phyloP scores from a whole-genome alignment of 2,113 vertebrate genomes.

The Antidorcas marsupialis region DNA sequence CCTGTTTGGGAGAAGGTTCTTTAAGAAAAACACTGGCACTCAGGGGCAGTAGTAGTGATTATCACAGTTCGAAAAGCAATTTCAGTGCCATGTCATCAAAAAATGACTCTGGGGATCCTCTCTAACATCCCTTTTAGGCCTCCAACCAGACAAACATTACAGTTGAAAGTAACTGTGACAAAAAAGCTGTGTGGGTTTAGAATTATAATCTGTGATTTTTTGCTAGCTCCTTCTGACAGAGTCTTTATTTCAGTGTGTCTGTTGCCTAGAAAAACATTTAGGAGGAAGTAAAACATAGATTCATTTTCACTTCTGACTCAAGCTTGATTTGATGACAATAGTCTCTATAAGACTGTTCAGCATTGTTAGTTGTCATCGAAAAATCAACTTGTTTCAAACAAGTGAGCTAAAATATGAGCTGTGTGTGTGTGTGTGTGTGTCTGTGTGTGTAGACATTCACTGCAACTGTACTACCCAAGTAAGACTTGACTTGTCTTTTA shows the following conservation, averaged over 20 bases:
- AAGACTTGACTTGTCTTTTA: background rate
- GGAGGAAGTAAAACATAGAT: background rate
- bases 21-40: background rate
- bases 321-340: conserved; percentile 13
- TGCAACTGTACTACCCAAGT: background rate
- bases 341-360: background rate
- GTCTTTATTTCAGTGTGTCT: background rate
- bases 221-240: background rate
- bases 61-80: background rate
- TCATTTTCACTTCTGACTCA: conserved; percentile 18
- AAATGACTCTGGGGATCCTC: background rate
- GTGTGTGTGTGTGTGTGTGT: background rate
- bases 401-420: background rate
- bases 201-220: background rate
- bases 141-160: background rate
- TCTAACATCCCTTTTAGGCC: background rate
- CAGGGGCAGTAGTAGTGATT: background rate
- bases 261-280: background rate
- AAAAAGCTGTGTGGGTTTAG: background rate
- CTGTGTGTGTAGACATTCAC: background rate
- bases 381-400: conserved; percentile 2
- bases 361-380: background rate
- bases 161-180: background rate
- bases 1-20: background rate
- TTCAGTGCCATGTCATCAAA: background rate